Percentiles rank a stretch among this genome's conserved stretches.
Evolutionary conservation across 1,140 invertebrate genomes (phyloP).

Genomic region (Dreissena rostriformis): DNA sequence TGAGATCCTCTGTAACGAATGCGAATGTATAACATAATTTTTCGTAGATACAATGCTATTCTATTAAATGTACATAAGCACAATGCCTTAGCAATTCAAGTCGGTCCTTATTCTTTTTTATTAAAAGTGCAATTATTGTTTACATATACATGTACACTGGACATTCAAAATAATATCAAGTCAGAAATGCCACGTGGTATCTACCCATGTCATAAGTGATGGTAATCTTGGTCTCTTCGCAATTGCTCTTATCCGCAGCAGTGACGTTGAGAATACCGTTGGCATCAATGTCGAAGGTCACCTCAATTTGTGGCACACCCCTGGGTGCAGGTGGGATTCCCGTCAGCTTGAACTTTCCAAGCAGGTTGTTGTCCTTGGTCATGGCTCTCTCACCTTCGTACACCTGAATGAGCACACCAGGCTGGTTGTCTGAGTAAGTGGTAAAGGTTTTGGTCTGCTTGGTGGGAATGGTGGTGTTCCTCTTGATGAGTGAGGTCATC

Average conservation of each 20-base stretch:
- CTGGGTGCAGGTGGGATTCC: constrained; percentile 96
- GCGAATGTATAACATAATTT: constrained; percentile 50
- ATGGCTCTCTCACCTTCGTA: constrained; percentile 85
- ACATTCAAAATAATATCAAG: neutral
- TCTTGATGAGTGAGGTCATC: constrained; percentile 97
- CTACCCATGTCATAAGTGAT: constrained; percentile 97
- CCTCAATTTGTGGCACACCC: constrained; percentile 92
- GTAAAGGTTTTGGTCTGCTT: constrained; percentile 98
- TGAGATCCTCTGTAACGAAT: constrained; percentile 42
- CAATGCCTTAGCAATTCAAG: neutral
- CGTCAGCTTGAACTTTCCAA: constrained; percentile 96
- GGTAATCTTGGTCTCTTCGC: constrained; percentile 98
- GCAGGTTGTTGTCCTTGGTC: constrained; percentile 89
- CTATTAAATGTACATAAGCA: neutral
- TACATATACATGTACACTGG: neutral
- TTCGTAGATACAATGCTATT: neutral
- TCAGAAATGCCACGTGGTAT: neutral
- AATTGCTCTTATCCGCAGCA: constrained; percentile 87
- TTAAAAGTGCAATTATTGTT: neutral
- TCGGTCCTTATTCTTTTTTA: neutral
- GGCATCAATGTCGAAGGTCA: constrained; percentile 86
- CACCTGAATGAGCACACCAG: constrained; percentile 85
- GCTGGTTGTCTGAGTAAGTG: constrained; percentile 98
- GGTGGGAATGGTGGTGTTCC: constrained; percentile 97
- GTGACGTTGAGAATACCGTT: constrained; percentile 82